phyloP scores from a whole-genome alignment of 2,113 vertebrate genomes.

The Macrotis lagotis region DNA sequence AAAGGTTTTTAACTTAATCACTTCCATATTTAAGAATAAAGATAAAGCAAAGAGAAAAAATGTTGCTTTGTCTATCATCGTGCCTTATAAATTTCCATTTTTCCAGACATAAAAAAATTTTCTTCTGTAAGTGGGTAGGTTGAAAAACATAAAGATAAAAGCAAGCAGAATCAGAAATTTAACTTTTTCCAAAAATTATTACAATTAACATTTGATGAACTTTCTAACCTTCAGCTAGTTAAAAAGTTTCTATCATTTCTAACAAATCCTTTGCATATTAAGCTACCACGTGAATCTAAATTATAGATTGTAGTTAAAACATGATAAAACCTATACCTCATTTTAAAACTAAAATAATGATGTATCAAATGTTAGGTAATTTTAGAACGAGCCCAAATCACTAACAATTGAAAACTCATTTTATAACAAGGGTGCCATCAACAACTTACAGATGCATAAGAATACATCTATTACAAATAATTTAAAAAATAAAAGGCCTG shows the following conservation, averaged over 20 bases:
- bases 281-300: conserved; percentile 28
- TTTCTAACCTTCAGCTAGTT: not conserved
- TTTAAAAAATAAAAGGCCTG: conserved; percentile 34
- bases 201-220: conserved; percentile 15
- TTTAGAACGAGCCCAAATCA: not conserved
- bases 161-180: not conserved
- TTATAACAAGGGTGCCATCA: not conserved
- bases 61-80: not conserved
- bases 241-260: conserved; percentile 39
- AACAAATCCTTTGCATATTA: conserved; percentile 12
- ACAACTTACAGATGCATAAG: not conserved
- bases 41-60: not conserved
- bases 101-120: not conserved
- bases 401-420: not conserved
- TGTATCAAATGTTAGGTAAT: not conserved
- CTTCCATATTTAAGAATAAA: not conserved
- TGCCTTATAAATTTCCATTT: not conserved
- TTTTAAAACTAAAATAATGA: not conserved
- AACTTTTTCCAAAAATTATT: conserved; percentile 41
- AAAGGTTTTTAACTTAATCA: conserved; percentile 1
- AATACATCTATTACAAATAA: conserved; percentile 10
- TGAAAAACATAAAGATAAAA: not conserved
- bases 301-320: not conserved
- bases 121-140: not conserved
- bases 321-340: not conserved